These are phyloP conservation scores for Tethya wilhelma DNA, from an alignment of 37 sponge, comb jelly and placozoan species.

Conservation along the genomic window DNA sequence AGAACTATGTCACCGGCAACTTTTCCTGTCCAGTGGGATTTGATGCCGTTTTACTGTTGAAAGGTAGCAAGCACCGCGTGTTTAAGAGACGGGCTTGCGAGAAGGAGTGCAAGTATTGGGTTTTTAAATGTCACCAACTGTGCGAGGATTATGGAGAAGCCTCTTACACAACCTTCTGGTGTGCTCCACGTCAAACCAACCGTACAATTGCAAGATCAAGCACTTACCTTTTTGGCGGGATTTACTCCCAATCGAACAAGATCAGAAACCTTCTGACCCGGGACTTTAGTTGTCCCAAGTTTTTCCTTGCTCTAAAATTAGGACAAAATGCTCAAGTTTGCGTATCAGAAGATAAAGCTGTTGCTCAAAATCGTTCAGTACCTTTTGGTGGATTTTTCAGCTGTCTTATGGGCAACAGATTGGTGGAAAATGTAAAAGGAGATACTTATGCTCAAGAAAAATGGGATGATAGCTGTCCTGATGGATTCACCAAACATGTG, in stretches of 20 bases:
- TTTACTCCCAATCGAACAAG: slow-evolving; percentile 12
- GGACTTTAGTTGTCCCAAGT: slow-evolving; percentile 27
- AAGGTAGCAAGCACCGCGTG: neutral
- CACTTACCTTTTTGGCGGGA: slow-evolving; percentile 60
- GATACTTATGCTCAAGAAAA: neutral
- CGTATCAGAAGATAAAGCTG: slow-evolving; percentile 35
- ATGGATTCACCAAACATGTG: slow-evolving; percentile 47
- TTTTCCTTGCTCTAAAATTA: slow-evolving; percentile 19
- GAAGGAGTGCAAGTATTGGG: neutral
- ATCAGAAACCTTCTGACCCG: slow-evolving; percentile 36
- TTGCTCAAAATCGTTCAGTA: slow-evolving; percentile 27
- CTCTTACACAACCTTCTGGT: slow-evolving; percentile 45
- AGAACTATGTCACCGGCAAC: slow-evolving; percentile 39
- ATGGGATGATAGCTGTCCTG: slow-evolving; percentile 25
- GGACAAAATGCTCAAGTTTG: slow-evolving; percentile 30
- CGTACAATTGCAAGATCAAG: neutral
- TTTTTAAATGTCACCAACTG: neutral
- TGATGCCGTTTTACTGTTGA: slow-evolving; percentile 14
- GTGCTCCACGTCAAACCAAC: slow-evolving; percentile 14
- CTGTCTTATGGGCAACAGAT: slow-evolving; percentile 50
- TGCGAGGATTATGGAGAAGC: neutral
- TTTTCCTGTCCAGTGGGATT: slow-evolving; percentile 45
- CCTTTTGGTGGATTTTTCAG: slow-evolving; percentile 71
- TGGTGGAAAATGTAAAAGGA: neutral
- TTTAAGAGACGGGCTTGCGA: neutral